Evolutionary conservation across 2,113 vertebrate genomes (phyloP).

Genomic region (Brienomyrus brachyistius): DNA sequence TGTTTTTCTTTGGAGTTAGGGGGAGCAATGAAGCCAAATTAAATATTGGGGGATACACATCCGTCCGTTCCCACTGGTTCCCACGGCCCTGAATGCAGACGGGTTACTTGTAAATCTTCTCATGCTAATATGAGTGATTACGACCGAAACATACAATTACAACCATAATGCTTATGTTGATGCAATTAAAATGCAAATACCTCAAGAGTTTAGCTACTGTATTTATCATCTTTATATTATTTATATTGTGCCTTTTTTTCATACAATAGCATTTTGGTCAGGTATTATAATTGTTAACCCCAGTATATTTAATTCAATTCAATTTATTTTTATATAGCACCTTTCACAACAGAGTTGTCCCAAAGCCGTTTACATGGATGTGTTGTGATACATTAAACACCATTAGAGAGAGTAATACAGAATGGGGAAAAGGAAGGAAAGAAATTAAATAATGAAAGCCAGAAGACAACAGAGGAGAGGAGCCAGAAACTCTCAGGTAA

Average conservation of each 20-base stretch:
- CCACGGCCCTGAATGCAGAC: background rate
- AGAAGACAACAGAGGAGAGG: too few relatives aligned
- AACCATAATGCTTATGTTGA: conserved; percentile 1
- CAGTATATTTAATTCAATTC: background rate
- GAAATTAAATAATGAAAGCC: too few relatives aligned
- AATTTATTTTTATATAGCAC: background rate
- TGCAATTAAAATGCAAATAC: background rate
- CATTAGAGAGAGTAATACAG: too few relatives aligned
- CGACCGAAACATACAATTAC: background rate
- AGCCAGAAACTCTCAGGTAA: too few relatives aligned
- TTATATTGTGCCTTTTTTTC: background rate
- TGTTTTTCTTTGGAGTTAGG: background rate
- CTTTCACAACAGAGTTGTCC: too few relatives aligned
- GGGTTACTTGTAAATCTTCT: conserved; percentile 21
- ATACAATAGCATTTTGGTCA: background rate
- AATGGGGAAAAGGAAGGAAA: too few relatives aligned
- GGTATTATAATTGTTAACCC: background rate
- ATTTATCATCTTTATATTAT: background rate
- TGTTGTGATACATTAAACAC: too few relatives aligned
- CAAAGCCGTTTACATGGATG: too few relatives aligned
- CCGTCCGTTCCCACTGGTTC: background rate
- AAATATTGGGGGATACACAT: background rate
- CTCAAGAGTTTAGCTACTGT: background rate
- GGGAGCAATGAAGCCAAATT: background rate
- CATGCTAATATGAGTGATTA: background rate